Evolutionary conservation across 2,113 vertebrate genomes (phyloP), one percentile per base, ranked within the genome.

Genomic region (Lamprotornis superbus): DNA sequence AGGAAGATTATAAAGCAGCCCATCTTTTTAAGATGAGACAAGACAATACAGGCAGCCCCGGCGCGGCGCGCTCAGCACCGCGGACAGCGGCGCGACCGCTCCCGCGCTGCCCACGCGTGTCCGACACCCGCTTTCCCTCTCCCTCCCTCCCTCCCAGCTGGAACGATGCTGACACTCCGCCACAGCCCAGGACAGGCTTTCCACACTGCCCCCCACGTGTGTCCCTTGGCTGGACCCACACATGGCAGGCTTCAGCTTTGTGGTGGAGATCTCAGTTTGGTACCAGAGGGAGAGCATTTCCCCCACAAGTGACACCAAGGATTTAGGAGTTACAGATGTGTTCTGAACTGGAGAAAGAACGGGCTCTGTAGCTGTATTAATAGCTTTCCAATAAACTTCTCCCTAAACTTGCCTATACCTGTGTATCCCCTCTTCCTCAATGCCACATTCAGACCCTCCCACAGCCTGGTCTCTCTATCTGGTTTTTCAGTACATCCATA

Each of bases 161-260:
- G 47, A 40, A 17, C 2, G 5, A 2, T 1, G 5, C 11, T 14
- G 10, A 8, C 20, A 40, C 60, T 3, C n/a, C 1, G 4, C 37
- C 47, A 12, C 20, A 24, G 18, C 28, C 21, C 9, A 9, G 40
- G 28, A 18, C 46, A 39, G 4, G 9, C 21, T 18, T 18, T 19
- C 69, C 20, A 64, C 15, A 2, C 30, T 12, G n/a, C 2, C 16
- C 63, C 57, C 35, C 8, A 12, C 4, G 0, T 3, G 1, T 3
- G 37, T 20, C 44, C 60, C 17, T 65, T 5, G 40, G 79, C 53
- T 13, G 69, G 5, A 35, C 10, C 17, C 1, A 2, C 33, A 31
- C 1, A 0, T 1, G 9, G 37, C 40, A 31, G 17, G 24, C 24
- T 60, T 46, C 1, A 3, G 20, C 20, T 46, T 24, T 10, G 25